phyloP scores from a whole-genome alignment of 1,140 invertebrate genomes.

The Euwallacea similis region DNA sequence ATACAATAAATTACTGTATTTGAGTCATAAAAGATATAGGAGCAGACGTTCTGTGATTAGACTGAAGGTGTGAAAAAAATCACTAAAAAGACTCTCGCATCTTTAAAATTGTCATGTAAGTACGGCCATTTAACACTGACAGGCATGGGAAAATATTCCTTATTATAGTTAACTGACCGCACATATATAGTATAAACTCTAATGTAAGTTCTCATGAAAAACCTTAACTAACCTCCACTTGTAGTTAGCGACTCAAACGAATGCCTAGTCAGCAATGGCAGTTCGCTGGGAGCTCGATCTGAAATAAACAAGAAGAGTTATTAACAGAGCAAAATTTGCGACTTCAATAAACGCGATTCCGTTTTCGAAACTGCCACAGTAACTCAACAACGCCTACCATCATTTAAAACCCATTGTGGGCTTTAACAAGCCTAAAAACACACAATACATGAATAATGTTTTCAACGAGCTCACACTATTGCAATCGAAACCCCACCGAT shows the following conservation, averaged over 20 bases:
- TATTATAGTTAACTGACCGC: neutral
- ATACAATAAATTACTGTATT: neutral
- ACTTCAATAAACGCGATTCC: neutral
- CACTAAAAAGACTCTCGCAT: neutral
- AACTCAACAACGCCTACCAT: conserved; percentile 25
- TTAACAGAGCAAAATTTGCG: neutral
- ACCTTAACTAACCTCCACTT: conserved; percentile 65
- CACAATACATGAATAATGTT: conserved; percentile 13
- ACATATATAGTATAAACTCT: neutral
- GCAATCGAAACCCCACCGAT: too few relatives aligned
- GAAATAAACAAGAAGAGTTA: conserved; percentile 53
- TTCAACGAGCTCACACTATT: neutral
- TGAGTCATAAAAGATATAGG: neutral
- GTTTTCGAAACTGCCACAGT: conserved; percentile 8
- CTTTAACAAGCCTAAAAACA: conserved; percentile 29
- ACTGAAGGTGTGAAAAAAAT: neutral
- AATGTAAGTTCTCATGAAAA: neutral
- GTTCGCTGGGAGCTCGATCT: conserved; percentile 70
- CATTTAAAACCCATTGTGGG: conserved; percentile 23
- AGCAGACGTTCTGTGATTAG: neutral
- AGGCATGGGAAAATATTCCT: neutral
- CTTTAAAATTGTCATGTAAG: neutral
- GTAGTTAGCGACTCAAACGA: conserved; percentile 70
- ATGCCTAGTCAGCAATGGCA: conserved; percentile 60
- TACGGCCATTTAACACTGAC: neutral